A percentile compares a stretch with the other conserved stretches of the same genome.
Evolutionary conservation across 2,797 vertebrate species (phyloP).

Genomic region (Sebastolobus altivelis): DNA sequence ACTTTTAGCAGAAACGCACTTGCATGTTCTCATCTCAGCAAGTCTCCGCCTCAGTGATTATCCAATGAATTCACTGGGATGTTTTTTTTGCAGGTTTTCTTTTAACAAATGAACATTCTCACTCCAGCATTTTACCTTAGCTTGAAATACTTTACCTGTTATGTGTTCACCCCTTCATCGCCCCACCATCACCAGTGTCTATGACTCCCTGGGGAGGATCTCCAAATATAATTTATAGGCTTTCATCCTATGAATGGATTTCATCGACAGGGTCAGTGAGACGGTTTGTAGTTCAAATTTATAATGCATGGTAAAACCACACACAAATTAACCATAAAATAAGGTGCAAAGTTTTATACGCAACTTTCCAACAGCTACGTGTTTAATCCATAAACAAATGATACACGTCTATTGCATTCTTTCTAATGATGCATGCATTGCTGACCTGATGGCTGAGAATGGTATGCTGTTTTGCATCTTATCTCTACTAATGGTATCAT

Average conservation of each 20-base stretch:
- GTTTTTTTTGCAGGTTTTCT: not conserved
- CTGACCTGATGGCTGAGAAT: slow-evolving; percentile 11
- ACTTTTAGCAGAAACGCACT: not conserved
- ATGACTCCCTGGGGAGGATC: slow-evolving; percentile 1
- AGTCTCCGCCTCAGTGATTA: not conserved
- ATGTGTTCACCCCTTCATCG: not conserved
- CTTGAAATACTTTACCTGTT: no score
- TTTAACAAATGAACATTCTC: not conserved
- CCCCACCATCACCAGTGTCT: not conserved
- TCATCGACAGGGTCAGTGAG: not conserved
- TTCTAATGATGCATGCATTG: not conserved
- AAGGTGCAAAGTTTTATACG: not conserved
- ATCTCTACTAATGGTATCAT: slow-evolving; percentile 9
- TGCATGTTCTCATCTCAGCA: not conserved
- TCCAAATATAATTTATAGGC: not conserved
- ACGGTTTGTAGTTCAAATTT: not conserved
- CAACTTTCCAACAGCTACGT: not conserved
- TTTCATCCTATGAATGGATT: slow-evolving; percentile 3
- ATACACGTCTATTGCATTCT: not conserved
- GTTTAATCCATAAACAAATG: not conserved
- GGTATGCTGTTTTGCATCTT: not conserved
- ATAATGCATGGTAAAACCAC: not conserved
- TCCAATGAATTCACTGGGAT: not conserved
- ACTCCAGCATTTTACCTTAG: no score
- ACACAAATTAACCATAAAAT: not conserved